Evolutionary conservation across 2,113 vertebrate genomes (phyloP).

Genomic region (Zosterops hypoxanthus): DNA sequence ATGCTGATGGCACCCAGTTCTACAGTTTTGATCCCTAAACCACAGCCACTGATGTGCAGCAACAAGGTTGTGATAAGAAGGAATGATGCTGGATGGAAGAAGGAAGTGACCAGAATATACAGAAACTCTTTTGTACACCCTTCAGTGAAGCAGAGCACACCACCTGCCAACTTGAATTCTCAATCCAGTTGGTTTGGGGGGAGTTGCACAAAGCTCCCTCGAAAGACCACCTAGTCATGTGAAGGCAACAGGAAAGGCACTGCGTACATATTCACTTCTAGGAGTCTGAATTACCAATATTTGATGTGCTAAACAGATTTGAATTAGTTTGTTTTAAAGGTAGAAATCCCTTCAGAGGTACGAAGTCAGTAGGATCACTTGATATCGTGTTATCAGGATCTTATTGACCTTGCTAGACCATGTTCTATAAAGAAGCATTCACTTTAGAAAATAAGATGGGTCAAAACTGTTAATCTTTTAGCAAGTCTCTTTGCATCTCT

Average conservation of each 20-base stretch:
- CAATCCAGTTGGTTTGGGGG: neutral
- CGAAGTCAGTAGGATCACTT: neutral
- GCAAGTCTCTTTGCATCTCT: neutral
- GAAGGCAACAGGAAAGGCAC: neutral
- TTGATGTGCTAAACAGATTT: neutral
- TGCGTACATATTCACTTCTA: neutral
- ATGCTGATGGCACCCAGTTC: neutral
- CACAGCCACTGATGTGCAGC: accelerated
- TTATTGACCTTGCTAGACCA: accelerated
- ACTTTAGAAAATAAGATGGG: neutral
- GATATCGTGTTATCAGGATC: neutral
- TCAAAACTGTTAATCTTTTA: neutral
- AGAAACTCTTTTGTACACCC: neutral
- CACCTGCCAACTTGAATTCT: neutral
- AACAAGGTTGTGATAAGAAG: neutral
- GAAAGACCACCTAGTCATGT: neutral
- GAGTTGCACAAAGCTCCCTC: neutral
- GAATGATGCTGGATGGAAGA: neutral
- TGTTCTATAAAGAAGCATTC: neutral
- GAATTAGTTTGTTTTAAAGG: neutral
- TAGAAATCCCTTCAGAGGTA: neutral
- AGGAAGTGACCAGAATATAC: neutral
- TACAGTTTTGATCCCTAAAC: neutral
- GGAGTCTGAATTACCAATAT: neutral
- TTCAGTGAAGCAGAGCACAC: neutral